Evolutionary conservation across 2,888 invertebrate species (phyloP), one percentile per base, ranked within the genome.

Genomic region (Keiferia lycopersicella): DNA sequence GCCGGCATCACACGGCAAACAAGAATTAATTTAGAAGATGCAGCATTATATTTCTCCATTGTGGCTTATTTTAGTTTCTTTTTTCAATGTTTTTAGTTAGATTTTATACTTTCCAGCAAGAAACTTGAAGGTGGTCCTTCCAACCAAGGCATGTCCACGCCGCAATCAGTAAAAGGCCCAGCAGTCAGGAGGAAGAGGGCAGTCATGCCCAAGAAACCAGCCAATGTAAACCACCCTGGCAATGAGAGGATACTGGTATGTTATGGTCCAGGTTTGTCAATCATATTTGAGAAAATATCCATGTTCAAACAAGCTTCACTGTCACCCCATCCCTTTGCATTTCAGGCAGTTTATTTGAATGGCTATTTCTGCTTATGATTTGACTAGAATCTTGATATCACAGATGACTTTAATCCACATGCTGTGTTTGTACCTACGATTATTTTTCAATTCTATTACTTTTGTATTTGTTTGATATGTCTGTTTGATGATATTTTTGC

Each of bases 131-230:
- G 76, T 61, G 78, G 73, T 74, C 72, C 82, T 66, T 78, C 78
- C n/a, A 83, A 84, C 66, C 87, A 84, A 65, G 81, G 81, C 64
- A 69, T 81, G 45, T 77, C 81, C 51, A 73, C 84, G 64, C 80
- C 81, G 70, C 75, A 80, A 67, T 72, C 83, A 68, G 67, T 77
- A 63, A 79, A 89, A 77, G 86, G 82, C 66, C 78, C 87, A 62
- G 75, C 85, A 64, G 80, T 86, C 26, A 92, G 91, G 77, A 81
- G 91, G 71, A 92, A 91, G 81, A 82, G 90, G 73, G 78, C 89
- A 61, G 83, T 82, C 64, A 86, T 82, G 53, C 86, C 87, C 56
- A 92, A 92, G 74, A 92, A 92, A 79, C 80, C 83, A 65, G 81
- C 83, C 67, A 90, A 88, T 74, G 73, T 82, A 69, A 80, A 76